These are phyloP conservation scores for Rhabdomys pumilio DNA, from an alignment of 2,797 vertebrate species.

Conservation along the genomic window DNA sequence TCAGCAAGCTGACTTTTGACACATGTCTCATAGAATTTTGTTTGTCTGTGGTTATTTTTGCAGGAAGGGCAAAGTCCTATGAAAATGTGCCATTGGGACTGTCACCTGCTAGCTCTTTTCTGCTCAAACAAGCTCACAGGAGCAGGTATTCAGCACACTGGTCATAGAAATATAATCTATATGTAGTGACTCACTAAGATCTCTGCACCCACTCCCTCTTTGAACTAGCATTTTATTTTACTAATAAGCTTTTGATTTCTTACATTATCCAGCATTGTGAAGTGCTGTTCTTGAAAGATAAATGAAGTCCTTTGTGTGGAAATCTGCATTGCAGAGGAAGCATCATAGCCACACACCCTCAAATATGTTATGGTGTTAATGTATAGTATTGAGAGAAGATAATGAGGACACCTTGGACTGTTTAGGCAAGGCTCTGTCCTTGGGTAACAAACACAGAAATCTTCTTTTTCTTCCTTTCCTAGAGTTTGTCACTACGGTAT, in stretches of 20 bases:
- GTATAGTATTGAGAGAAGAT: background rate
- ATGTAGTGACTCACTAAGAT: background rate
- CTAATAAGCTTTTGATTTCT: background rate
- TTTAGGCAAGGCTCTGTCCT: background rate
- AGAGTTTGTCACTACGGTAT: conserved; percentile 81
- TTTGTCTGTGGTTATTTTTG: background rate
- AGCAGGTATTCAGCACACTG: background rate
- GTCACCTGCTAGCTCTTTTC: background rate
- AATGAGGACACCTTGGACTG: background rate
- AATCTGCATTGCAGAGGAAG: background rate
- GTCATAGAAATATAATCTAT: background rate
- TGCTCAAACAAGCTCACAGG: background rate
- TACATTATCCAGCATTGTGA: background rate
- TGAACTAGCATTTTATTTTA: background rate
- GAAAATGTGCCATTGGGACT: background rate
- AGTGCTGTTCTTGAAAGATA: conserved; percentile 27
- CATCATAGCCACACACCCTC: background rate
- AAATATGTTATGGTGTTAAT: background rate
- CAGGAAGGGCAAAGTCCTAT: background rate
- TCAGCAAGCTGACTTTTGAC: background rate
- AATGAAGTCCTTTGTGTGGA: background rate
- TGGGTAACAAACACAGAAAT: conserved; percentile 39
- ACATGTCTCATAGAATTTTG: background rate
- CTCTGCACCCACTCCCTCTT: background rate
- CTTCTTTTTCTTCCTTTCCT: conserved; percentile 65